Percentiles rank a stretch among this genome's conserved stretches.
phyloP scores from a whole-genome alignment of 2,888 invertebrate genomes.

The Pilophorus perplexus region DNA sequence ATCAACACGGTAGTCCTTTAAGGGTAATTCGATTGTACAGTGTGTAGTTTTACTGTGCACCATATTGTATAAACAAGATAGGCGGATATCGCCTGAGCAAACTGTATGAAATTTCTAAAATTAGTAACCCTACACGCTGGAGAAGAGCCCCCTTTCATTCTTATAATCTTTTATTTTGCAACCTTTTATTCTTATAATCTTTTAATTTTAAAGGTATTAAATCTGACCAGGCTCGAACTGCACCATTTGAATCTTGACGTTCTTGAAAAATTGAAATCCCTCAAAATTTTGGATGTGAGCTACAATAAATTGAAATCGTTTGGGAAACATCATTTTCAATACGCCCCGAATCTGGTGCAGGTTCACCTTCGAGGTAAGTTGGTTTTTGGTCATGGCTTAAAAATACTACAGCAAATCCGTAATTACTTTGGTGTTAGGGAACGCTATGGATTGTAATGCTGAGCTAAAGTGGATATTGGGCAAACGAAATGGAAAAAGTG shows the following conservation, averaged over 20 bases:
- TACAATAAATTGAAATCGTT: conserved; percentile 58
- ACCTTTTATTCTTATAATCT: no score
- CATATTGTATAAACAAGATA: no score
- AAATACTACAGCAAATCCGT: no score
- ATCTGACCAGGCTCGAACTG: conserved; percentile 52
- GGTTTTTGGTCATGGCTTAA: no score
- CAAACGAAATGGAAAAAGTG: conserved; percentile 54
- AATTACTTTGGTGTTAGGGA: no score
- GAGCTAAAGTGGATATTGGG: conserved; percentile 64
- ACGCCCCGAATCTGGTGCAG: conserved; percentile 53
- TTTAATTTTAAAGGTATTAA: no score
- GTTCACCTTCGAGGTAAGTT: conserved; percentile 56
- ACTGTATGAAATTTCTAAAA: no score
- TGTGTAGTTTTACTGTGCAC: no score
- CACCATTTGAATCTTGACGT: conserved; percentile 49
- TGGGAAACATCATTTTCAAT: conserved; percentile 53
- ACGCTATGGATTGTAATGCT: conserved; percentile 66
- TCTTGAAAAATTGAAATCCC: conserved; percentile 55
- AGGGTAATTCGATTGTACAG: background rate
- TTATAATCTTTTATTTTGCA: no score
- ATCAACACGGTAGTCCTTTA: background rate
- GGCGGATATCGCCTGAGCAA: no score
- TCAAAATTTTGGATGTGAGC: conserved; percentile 58
- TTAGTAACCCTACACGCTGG: no score
- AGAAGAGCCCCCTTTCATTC: no score